Conservation (phyloP, 1,140 invertebrate genomes). For the Pinna nobilis region DNA sequence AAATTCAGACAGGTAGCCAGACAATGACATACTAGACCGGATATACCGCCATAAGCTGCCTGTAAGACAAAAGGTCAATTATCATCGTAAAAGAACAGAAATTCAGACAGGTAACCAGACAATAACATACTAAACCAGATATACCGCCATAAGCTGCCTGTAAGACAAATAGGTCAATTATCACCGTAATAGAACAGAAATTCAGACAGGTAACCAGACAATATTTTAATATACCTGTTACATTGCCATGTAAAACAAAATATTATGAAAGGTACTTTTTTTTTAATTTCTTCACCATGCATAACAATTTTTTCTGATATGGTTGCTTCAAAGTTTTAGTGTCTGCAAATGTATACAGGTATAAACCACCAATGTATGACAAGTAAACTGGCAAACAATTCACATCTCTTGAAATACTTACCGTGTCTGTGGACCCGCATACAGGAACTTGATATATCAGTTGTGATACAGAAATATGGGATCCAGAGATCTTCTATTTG, state of each 20-base stretch:
- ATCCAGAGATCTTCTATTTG: slow-evolving; percentile 92
- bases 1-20: slow-evolving; percentile 99
- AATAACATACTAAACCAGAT: slow-evolving; percentile 99
- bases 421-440: slow-evolving; percentile 97
- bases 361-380: too few relatives aligned
- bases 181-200: too few relatives aligned
- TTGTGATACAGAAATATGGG: slow-evolving; percentile 98
- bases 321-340: too few relatives aligned
- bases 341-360: too few relatives aligned
- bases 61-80: slow-evolving; percentile 72
- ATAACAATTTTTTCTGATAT: too few relatives aligned
- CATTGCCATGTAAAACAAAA: too few relatives aligned
- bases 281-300: too few relatives aligned
- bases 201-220: too few relatives aligned
- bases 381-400: too few relatives aligned
- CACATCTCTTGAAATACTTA: slow-evolving; percentile 75
- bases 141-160: slow-evolving; percentile 98
- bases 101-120: slow-evolving; percentile 99
- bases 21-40: slow-evolving; percentile 98
- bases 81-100: too few relatives aligned
- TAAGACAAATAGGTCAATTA: slow-evolving; percentile 20
- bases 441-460: slow-evolving; percentile 96
- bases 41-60: slow-evolving; percentile 99
- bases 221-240: too few relatives aligned
- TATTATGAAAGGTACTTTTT: too few relatives aligned